A percentile compares a stretch with the other conserved stretches of the same genome.
Evolutionary conservation across 2,888 invertebrate species (phyloP).

Genomic region (Amphipyra tragopoginis): DNA sequence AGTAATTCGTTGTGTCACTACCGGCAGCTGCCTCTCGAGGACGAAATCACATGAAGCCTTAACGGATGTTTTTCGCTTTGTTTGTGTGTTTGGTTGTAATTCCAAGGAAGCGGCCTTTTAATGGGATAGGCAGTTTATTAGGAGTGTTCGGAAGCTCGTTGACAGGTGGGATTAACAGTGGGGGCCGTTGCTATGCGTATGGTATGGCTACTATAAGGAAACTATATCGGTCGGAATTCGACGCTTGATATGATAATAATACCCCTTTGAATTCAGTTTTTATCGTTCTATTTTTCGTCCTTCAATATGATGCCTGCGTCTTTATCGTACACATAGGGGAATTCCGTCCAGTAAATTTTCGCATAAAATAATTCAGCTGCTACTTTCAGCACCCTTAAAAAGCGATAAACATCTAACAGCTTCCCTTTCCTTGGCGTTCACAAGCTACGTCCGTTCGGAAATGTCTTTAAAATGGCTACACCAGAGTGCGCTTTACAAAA

Average conservation of each 20-base stretch:
- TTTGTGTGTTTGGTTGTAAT: background rate
- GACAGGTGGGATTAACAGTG: constrained; percentile 4
- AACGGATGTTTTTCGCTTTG: constrained; percentile 5
- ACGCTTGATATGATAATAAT: too few species aligned
- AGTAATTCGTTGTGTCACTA: background rate
- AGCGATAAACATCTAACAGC: constrained; percentile 44
- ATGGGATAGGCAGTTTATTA: constrained; percentile 2
- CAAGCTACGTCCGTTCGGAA: constrained; percentile 40
- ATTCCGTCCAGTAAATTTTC: constrained; percentile 21
- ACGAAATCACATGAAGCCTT: constrained; percentile 2
- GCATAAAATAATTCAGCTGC: constrained; percentile 40
- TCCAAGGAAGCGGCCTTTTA: constrained; percentile 27
- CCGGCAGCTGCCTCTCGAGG: constrained; percentile 4
- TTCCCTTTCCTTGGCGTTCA: constrained; percentile 33
- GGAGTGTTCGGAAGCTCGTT: constrained; percentile 10
- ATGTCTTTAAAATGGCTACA: constrained; percentile 28
- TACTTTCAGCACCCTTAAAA: constrained; percentile 28
- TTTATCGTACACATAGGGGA: constrained; percentile 26
- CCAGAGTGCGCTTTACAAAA: constrained; percentile 32
- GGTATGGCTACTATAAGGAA: background rate
- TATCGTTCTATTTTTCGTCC: constrained; percentile 26
- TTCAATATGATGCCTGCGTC: constrained; percentile 3
- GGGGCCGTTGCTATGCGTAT: background rate
- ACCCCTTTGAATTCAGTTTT: constrained; percentile 1
- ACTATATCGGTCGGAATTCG: too few species aligned